Conservation (phyloP, 2,888 invertebrate species). For the Sarcophaga carnaria region DNA sequence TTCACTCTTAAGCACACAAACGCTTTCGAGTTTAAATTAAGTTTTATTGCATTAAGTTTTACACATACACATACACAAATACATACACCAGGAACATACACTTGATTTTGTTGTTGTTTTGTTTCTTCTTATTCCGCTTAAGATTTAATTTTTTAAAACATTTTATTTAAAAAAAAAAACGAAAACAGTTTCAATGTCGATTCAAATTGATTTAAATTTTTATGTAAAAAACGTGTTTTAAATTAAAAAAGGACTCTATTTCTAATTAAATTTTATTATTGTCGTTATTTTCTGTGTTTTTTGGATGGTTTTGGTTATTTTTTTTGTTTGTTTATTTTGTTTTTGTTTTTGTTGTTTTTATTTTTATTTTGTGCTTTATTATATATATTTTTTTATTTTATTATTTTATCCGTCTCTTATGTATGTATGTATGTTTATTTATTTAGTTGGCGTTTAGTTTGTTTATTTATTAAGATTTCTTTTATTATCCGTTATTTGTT, state of each 20-base stretch:
- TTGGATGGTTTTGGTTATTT: constrained; percentile 52
- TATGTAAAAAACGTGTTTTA: neutral
- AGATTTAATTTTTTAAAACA: neutral
- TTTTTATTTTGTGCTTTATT: constrained; percentile 9
- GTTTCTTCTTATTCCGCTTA: neutral
- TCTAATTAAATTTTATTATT: constrained; percentile 61
- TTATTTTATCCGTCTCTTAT: constrained; percentile 26
- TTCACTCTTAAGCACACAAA: too few species aligned
- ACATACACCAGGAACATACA: neutral
- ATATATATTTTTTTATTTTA: neutral
- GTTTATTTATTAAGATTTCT: constrained; percentile 15
- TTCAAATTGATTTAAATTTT: neutral
- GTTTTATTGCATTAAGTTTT: constrained; percentile 10
- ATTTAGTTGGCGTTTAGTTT: constrained; percentile 37
- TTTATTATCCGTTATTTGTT: constrained; percentile 62
- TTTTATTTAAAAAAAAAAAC: neutral
- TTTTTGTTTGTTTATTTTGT: constrained; percentile 29
- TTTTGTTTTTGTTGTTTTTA: constrained; percentile 40
- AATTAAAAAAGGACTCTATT: constrained; percentile 10
- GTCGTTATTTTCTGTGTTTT: constrained; percentile 48
- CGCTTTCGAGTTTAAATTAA: neutral
- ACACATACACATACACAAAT: neutral
- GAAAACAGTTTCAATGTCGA: neutral
- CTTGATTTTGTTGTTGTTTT: neutral
- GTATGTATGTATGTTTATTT: constrained; percentile 33